Conservation (phyloP, 2,888 invertebrate genomes). For the Syritta pipiens region DNA sequence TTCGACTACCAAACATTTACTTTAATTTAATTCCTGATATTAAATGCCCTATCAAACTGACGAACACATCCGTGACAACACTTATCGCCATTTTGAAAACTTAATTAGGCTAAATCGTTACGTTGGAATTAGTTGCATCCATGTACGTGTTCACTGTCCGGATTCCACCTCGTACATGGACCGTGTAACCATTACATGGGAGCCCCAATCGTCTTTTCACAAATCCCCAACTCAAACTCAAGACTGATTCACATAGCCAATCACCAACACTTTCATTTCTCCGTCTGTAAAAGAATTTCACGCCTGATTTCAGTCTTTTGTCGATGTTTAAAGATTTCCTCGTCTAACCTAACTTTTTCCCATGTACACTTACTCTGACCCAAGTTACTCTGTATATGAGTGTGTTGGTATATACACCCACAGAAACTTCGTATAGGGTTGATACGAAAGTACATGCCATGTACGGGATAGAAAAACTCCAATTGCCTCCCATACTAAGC, state of each 20-base stretch:
- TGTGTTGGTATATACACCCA: conserved; percentile 28
- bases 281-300: too few species aligned
- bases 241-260: background rate
- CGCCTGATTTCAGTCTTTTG: too few species aligned
- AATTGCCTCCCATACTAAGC: conserved; percentile 22
- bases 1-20: too few species aligned
- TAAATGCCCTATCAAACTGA: background rate
- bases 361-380: conserved; percentile 35
- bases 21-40: conserved; percentile 21
- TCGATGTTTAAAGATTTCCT: background rate
- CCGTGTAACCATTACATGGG: conserved; percentile 49
- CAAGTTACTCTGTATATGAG: background rate
- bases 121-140: conserved; percentile 61
- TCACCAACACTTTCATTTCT: too few species aligned
- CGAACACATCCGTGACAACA: conserved; percentile 35
- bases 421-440: background rate
- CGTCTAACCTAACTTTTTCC: conserved; percentile 41
- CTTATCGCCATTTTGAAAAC: conserved; percentile 63
- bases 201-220: background rate
- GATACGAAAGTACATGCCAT: conserved; percentile 40
- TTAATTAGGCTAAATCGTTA: conserved; percentile 62
- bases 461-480: conserved; percentile 28
- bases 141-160: conserved; percentile 23
- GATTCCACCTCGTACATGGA: conserved; percentile 34
- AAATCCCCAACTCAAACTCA: background rate